Evolutionary conservation across 53 echinoderm and acorn worm genomes (phyloP).

Genomic region (Holothuria scabra): DNA sequence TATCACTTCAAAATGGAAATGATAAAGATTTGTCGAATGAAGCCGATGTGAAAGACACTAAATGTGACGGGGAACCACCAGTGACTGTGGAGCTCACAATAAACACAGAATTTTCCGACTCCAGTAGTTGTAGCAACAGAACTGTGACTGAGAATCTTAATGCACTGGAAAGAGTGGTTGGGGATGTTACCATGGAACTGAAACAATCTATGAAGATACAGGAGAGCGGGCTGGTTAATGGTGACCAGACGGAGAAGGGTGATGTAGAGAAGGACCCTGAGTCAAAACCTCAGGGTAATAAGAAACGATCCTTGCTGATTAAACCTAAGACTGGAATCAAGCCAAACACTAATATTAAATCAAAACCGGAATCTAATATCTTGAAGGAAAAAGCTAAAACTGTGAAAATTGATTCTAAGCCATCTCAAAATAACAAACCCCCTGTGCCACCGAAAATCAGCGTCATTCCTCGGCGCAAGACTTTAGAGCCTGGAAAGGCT

Average conservation of each 20-base stretch:
- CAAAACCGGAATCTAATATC: slow-evolving; percentile 6
- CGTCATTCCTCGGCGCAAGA: slow-evolving; percentile 65
- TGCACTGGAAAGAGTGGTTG: slow-evolving; percentile 9
- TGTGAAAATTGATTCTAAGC: not conserved
- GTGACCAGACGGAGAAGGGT: no score
- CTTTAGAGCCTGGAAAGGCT: slow-evolving; percentile 54
- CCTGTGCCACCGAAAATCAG: slow-evolving; percentile 57
- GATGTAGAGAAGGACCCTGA: slow-evolving; percentile 6
- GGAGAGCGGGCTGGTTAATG: not conserved
- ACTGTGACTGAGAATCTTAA: slow-evolving; percentile 39
- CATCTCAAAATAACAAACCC: slow-evolving; percentile 52
- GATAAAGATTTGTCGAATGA: not conserved
- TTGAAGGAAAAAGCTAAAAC: slow-evolving; percentile 12
- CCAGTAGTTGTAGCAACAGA: slow-evolving; percentile 66
- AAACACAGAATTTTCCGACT: slow-evolving; percentile 42
- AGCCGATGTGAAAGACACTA: slow-evolving; percentile 27
- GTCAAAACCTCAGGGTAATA: not conserved
- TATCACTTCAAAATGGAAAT: not conserved
- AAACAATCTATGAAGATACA: not conserved
- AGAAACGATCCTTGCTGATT: slow-evolving; percentile 49
- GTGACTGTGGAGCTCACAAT: slow-evolving; percentile 10
- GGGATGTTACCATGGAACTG: not conserved
- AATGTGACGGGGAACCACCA: not conserved
- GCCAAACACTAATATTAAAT: slow-evolving; percentile 50
- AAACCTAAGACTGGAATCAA: slow-evolving; percentile 56